These are phyloP conservation scores for Dryoscopus gambensis DNA, from an alignment of 2,113 vertebrate species.

Conservation along the genomic window DNA sequence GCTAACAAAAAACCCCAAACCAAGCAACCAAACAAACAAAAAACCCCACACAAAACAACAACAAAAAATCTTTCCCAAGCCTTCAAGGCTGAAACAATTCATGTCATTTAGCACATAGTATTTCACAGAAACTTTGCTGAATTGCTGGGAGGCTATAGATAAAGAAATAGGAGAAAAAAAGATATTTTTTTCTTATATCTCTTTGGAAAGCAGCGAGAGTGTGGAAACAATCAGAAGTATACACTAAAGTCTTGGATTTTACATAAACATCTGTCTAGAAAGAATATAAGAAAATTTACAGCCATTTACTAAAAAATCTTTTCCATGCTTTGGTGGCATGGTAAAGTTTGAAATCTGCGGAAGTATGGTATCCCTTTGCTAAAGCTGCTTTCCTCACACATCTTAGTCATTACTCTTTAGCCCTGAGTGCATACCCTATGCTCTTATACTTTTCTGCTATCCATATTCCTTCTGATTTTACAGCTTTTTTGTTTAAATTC, in stretches of 20 bases:
- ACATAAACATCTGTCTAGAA: not conserved
- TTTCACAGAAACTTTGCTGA: not conserved
- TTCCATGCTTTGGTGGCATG: not conserved
- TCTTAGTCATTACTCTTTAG: not conserved
- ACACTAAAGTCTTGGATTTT: not conserved
- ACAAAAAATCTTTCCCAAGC: not conserved
- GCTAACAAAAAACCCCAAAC: not conserved
- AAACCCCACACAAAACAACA: too few relatives aligned
- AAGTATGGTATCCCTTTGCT: not conserved
- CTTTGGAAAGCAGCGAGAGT: not conserved
- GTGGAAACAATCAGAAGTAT: not conserved
- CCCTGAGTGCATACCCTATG: not conserved
- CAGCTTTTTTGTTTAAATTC: not conserved
- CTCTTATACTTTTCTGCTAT: not conserved
- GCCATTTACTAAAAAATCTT: not conserved
- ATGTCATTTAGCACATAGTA: not conserved
- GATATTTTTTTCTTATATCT: fast-evolving
- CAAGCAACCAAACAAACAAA: fast-evolving
- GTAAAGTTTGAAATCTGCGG: not conserved
- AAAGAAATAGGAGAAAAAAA: not conserved
- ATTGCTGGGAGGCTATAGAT: not conserved
- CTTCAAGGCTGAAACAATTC: not conserved
- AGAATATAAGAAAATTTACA: not conserved
- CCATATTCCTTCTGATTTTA: not conserved
- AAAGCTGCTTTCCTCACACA: not conserved